Evolutionary conservation across 2,797 vertebrate species (phyloP).

Genomic region (Microctenopoma steveboyesi): DNA sequence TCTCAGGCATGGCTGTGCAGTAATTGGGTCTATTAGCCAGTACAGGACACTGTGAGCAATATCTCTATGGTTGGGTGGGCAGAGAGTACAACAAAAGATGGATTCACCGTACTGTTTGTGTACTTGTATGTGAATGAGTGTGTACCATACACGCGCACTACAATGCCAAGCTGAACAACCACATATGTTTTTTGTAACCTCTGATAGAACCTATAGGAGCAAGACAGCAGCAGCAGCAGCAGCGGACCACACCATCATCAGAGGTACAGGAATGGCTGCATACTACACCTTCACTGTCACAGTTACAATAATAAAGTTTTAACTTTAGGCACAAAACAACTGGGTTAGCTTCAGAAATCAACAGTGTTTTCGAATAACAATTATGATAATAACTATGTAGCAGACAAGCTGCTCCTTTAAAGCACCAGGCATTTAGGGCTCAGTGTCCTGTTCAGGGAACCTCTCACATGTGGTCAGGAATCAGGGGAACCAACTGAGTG

Average conservation of each 20-base stretch:
- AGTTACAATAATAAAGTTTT: too few relatives aligned
- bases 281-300: not conserved
- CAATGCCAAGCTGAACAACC: conserved; percentile 9
- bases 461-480: too few relatives aligned
- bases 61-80: conserved; percentile 68
- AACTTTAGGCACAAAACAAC: not conserved
- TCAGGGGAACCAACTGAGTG: too few relatives aligned
- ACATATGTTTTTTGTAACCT: not conserved
- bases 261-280: not conserved
- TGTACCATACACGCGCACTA: conserved; percentile 6
- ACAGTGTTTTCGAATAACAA: too few relatives aligned
- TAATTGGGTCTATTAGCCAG: conserved; percentile 82
- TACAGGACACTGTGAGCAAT: conserved; percentile 77
- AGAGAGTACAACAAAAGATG: conserved; percentile 61
- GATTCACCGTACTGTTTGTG: conserved; percentile 34
- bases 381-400: too few relatives aligned
- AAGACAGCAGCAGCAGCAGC: not conserved
- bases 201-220: too few relatives aligned
- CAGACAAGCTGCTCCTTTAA: too few relatives aligned
- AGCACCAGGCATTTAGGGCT: too few relatives aligned
- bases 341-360: not conserved
- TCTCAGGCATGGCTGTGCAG: conserved; percentile 55
- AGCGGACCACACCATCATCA: not conserved
- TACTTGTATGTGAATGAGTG: conserved; percentile 28
- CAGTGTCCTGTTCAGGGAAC: too few relatives aligned